Evolutionary conservation across 2,888 invertebrate species (phyloP).

Genomic region (Steinernema carpocapsae): DNA sequence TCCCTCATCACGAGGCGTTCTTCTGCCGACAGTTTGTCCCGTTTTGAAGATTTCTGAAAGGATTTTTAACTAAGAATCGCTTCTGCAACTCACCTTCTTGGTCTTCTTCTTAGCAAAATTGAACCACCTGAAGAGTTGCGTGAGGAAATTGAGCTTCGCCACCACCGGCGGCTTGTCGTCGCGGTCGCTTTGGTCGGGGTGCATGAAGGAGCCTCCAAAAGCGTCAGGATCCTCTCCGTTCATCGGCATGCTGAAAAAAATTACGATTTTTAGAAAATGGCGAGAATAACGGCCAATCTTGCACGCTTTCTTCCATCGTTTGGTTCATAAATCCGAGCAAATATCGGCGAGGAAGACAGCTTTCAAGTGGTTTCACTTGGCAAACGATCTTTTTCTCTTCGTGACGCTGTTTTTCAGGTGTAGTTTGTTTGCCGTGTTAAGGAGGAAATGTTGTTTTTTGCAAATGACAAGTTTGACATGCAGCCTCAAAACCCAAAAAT

Average conservation of each 20-base stretch:
- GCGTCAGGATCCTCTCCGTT: constrained; percentile 14
- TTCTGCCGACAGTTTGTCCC: not conserved
- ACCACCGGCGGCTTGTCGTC: not conserved
- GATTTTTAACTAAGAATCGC: not conserved
- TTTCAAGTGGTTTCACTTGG: not conserved
- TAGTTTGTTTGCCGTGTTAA: not conserved
- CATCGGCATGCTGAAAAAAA: not conserved
- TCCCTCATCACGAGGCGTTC: constrained; percentile 19
- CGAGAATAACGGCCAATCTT: not conserved
- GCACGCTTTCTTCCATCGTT: not conserved
- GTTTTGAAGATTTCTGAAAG: not conserved
- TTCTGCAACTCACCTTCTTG: not conserved
- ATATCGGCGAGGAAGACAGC: not conserved
- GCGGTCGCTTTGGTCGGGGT: not conserved
- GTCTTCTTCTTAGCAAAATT: not conserved
- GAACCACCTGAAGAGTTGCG: not conserved
- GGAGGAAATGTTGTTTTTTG: too few relatives aligned
- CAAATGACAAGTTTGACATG: too few relatives aligned
- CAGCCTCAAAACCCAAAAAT: too few relatives aligned
- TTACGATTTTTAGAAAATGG: not conserved
- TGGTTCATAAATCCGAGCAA: not conserved
- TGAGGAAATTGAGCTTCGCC: constrained; percentile 4
- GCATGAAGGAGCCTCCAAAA: not conserved
- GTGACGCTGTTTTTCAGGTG: not conserved
- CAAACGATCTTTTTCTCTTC: not conserved